These are phyloP conservation scores for Drosophila chauvacae DNA, from an alignment of 1,140 invertebrate genomes.

Conservation along the genomic window DNA sequence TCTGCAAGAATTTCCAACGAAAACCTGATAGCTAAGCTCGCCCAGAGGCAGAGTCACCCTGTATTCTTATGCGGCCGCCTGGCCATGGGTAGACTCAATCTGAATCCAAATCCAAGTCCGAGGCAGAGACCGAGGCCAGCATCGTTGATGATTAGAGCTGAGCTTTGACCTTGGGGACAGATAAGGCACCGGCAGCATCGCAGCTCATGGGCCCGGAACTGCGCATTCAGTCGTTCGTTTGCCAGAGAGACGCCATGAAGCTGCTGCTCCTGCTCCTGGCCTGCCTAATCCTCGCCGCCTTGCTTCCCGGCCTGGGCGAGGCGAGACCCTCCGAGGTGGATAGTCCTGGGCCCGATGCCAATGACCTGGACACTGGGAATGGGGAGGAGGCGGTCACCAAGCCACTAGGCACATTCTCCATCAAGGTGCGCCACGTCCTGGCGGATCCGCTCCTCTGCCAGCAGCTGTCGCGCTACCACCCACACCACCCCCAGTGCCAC, in stretches of 20 bases:
- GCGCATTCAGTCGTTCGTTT: constrained; percentile 13
- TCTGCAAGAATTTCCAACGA: not conserved
- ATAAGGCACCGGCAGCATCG: not conserved
- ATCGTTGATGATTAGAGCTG: constrained; percentile 3
- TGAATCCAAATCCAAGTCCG: not conserved
- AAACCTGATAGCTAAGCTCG: not conserved
- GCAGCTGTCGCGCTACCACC: constrained; percentile 60
- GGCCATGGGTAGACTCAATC: constrained; percentile 10
- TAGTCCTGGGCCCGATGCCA: not conserved
- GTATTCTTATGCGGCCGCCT: constrained; percentile 1
- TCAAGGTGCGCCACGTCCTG: constrained; percentile 70
- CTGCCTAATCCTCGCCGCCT: not conserved
- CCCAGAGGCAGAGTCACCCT: not conserved
- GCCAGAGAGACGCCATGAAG: constrained; percentile 8
- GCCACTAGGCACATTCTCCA: constrained; percentile 51
- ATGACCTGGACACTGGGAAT: constrained; percentile 8
- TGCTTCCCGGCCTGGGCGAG: not conserved
- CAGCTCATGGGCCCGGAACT: constrained; percentile 4
- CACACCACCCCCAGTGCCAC: constrained; percentile 74
- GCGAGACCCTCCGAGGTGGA: not conserved
- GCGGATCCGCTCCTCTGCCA: constrained; percentile 64
- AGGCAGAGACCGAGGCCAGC: not conserved
- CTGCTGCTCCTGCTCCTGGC: not conserved
- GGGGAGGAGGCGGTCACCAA: constrained; percentile 10
- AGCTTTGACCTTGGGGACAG: constrained; percentile 10